Conservation (phyloP, 2,888 invertebrate species). For the Chrysopilus asiliformis region DNA sequence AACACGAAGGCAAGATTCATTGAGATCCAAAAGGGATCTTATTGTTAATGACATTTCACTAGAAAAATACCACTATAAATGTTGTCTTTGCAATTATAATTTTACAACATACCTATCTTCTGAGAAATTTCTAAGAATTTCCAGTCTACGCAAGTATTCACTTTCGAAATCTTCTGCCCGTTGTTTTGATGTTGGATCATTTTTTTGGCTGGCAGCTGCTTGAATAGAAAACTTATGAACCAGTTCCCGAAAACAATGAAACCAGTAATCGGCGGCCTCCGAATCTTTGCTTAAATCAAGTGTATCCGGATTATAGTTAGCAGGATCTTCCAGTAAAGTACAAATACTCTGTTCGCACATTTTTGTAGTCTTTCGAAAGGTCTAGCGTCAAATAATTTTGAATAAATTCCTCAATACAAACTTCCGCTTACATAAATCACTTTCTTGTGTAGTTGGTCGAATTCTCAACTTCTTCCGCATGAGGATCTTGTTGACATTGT, state of each 20-base stretch:
- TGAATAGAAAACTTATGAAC: constrained; percentile 72
- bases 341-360: constrained; percentile 45
- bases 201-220: constrained; percentile 65
- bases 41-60: constrained; percentile 72
- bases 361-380: no score
- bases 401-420: no score
- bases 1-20: constrained; percentile 80
- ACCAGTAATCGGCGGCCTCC: constrained; percentile 84
- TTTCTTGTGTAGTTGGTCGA: no score
- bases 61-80: constrained; percentile 23
- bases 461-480: no score
- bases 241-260: constrained; percentile 76
- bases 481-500: no score
- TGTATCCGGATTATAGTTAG: constrained; percentile 79
- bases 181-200: constrained; percentile 59
- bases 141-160: constrained; percentile 67
- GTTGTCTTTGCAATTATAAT: constrained; percentile 15
- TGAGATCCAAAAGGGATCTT: constrained; percentile 76
- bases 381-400: no score
- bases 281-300: constrained; percentile 75
- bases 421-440: no score
- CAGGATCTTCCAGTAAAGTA: constrained; percentile 62
- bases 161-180: constrained; percentile 71
- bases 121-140: constrained; percentile 40
- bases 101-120: constrained; percentile 23